phyloP scores from a whole-genome alignment of 2,113 vertebrate genomes.

The Paramisgurnus dabryanus region DNA sequence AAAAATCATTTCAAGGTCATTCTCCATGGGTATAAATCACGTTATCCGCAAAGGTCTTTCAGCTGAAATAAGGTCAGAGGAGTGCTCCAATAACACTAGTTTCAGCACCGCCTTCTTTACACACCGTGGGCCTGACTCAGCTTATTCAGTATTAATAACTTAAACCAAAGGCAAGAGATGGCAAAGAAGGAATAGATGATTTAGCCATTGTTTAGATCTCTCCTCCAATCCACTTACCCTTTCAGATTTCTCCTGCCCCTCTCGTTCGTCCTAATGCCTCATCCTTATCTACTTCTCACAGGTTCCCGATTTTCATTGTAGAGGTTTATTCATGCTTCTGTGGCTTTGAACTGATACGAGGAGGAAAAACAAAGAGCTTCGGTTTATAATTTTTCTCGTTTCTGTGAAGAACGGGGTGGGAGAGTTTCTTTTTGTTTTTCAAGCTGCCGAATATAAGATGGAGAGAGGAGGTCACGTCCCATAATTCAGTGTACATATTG shows the following conservation, averaged over 20 bases:
- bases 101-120: constrained; percentile 63
- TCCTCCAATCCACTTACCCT: constrained; percentile 30
- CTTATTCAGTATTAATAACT: constrained; percentile 73
- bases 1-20: constrained; percentile 70
- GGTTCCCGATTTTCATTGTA: constrained; percentile 40
- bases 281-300: constrained; percentile 48
- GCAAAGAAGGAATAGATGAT: constrained; percentile 40
- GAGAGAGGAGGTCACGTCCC: constrained; percentile 46
- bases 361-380: constrained; percentile 46
- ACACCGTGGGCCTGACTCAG: constrained; percentile 70
- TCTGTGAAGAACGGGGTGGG: neutral
- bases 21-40: constrained; percentile 71
- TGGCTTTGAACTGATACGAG: constrained; percentile 25
- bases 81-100: constrained; percentile 68
- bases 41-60: constrained; percentile 70
- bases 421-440: neutral
- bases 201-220: constrained; percentile 48
- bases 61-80: constrained; percentile 72
- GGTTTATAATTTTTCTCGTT: neutral
- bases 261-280: constrained; percentile 33
- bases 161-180: constrained; percentile 65
- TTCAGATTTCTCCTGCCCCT: constrained; percentile 7
- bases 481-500: constrained; percentile 29
- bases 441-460: neutral
- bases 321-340: constrained; percentile 42